Percentiles rank a stretch among this genome's conserved stretches.
phyloP scores from a whole-genome alignment of 2,113 vertebrate species.

The Crotalus horridus region DNA sequence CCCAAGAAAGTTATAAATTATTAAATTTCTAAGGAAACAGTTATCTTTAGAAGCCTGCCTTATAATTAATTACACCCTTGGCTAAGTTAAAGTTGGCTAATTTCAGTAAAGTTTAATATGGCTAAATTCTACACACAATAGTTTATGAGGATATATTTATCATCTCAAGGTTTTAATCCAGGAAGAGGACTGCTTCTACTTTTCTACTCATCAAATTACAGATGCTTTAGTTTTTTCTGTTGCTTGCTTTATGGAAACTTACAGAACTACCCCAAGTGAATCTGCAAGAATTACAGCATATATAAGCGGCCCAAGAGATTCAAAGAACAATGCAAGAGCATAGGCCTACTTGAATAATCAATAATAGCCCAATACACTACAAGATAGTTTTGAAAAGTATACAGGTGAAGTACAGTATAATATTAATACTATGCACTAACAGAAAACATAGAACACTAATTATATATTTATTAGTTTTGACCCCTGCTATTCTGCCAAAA shows the following conservation, averaged over 20 bases:
- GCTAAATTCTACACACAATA: background rate
- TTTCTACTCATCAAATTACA: background rate
- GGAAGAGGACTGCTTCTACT: background rate
- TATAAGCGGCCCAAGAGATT: background rate
- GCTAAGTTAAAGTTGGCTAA: background rate
- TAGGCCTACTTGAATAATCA: background rate
- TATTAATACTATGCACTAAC: background rate
- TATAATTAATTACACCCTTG: background rate
- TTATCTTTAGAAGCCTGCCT: background rate
- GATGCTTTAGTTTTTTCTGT: background rate
- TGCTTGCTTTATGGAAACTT: background rate
- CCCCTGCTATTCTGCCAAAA: background rate
- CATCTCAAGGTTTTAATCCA: background rate
- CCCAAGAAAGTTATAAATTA: background rate
- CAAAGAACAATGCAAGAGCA: background rate
- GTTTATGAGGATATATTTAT: background rate
- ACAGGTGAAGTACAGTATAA: background rate
- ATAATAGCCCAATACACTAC: background rate
- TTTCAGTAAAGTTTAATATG: background rate
- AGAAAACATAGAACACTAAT: background rate
- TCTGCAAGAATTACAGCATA: background rate
- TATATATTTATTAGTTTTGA: background rate
- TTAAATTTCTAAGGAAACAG: background rate
- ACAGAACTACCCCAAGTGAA: background rate
- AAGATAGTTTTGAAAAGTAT: background rate